Percentiles rank a stretch among this genome's conserved stretches.
These are phyloP conservation scores for Drosophila suzukii DNA, from an alignment of 1,140 invertebrate genomes.

Conservation along the genomic window DNA sequence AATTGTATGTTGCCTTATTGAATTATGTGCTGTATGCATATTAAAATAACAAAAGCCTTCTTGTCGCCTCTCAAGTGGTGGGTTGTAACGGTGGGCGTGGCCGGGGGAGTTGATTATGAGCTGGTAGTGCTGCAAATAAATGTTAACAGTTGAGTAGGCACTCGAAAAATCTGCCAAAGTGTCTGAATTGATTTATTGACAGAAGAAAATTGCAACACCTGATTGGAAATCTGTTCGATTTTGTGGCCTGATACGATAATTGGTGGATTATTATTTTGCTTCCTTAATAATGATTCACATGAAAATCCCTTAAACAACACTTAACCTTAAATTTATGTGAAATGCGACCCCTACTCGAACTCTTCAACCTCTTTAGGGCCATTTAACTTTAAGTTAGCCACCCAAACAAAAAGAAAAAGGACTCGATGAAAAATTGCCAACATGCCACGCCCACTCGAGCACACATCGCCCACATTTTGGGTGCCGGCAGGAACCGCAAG, in stretches of 20 bases:
- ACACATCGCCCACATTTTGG: conserved; percentile 13
- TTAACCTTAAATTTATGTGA: conserved; percentile 2
- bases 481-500: conserved; percentile 50
- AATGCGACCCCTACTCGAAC: background rate
- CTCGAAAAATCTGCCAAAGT: conserved; percentile 33
- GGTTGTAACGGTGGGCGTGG: conserved; percentile 47
- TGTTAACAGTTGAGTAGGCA: conserved; percentile 58
- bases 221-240: conserved; percentile 43
- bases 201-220: conserved; percentile 23
- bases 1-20: conserved; percentile 75
- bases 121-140: conserved; percentile 20
- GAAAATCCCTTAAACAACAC: background rate
- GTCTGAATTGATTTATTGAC: conserved; percentile 46
- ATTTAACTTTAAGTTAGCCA: conserved; percentile 21
- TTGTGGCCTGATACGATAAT: background rate
- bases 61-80: conserved; percentile 44
- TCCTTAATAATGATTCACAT: no score
- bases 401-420: conserved; percentile 1
- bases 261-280: background rate
- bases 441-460: conserved; percentile 33
- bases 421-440: conserved; percentile 35
- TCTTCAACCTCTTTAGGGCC: conserved; percentile 24
- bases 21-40: conserved; percentile 66
- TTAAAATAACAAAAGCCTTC: conserved; percentile 45
- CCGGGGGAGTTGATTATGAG: conserved; percentile 36